These are phyloP conservation scores for Dynastes maya DNA, from an alignment of 2,888 invertebrate genomes.

Conservation along the genomic window DNA sequence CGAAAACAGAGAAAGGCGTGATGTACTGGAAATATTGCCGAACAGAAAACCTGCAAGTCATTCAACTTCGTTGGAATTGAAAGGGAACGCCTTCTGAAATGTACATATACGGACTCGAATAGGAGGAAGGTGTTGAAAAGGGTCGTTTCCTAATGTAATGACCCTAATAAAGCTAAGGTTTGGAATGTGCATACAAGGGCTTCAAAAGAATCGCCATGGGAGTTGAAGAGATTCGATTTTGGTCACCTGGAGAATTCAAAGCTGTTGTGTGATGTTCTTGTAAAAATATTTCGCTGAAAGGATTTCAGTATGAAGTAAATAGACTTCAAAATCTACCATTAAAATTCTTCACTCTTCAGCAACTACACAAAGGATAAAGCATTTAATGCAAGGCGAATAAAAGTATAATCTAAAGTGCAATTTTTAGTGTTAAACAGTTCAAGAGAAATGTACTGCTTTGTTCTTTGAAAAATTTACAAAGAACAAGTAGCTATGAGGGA, in stretches of 20 bases:
- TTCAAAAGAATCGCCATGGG: neutral
- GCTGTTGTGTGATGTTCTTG: neutral
- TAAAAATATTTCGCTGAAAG: neutral
- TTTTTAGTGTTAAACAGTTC: too few species aligned
- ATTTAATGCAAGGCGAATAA: too few species aligned
- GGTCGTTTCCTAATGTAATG: neutral
- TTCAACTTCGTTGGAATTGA: constrained; percentile 15
- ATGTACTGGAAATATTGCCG: constrained; percentile 17
- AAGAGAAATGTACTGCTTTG: too few species aligned
- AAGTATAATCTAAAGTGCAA: too few species aligned
- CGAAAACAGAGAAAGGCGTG: neutral
- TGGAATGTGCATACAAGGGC: neutral
- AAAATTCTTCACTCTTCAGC: too few species aligned
- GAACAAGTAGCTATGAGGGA: too few species aligned
- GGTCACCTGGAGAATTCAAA: constrained; percentile 10
- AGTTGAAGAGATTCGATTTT: neutral
- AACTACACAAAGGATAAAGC: too few species aligned
- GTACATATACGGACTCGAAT: neutral
- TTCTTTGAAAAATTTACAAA: too few species aligned
- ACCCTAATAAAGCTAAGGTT: constrained; percentile 1
- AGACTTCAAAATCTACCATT: too few species aligned
- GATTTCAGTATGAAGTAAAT: neutral
- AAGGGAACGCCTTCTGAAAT: constrained; percentile 27
- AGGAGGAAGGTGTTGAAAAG: neutral
- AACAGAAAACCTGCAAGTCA: constrained; percentile 16